Conservation (phyloP, 1,140 invertebrate species). For the Drosophila jambulina region DNA sequence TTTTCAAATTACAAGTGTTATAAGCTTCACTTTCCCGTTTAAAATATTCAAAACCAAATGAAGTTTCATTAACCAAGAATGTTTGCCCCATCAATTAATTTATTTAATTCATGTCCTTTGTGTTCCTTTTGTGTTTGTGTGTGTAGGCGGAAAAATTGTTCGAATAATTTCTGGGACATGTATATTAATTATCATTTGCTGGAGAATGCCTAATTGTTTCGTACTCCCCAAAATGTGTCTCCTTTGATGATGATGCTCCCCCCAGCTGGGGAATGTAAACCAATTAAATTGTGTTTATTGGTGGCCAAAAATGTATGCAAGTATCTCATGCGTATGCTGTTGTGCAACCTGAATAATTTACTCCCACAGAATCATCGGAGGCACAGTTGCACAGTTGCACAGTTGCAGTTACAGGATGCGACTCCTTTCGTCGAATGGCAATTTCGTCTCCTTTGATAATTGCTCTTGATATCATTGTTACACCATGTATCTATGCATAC, state of each 20-base stretch:
- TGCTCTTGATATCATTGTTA: constrained; percentile 35
- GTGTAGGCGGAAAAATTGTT: neutral
- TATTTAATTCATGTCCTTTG: neutral
- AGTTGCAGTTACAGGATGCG: neutral
- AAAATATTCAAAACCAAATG: neutral
- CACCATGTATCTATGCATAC: constrained; percentile 26
- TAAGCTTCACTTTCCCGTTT: neutral
- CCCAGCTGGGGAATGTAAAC: constrained; percentile 2
- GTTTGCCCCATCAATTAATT: neutral
- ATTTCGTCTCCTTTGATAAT: constrained; percentile 31
- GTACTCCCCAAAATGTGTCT: neutral
- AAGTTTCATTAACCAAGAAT: neutral
- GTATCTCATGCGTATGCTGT: constrained; percentile 23
- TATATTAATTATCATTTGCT: constrained; percentile 4
- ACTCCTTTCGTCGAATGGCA: constrained; percentile 11
- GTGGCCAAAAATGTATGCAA: constrained; percentile 9
- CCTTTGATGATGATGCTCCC: neutral
- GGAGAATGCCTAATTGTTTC: neutral
- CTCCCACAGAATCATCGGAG: constrained; percentile 5
- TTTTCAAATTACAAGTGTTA: neutral
- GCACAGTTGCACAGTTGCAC: no score
- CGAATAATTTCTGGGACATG: neutral
- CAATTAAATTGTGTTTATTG: constrained; percentile 42
- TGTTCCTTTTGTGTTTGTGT: neutral
- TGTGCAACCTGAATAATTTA: constrained; percentile 29